Conservation (phyloP, 2,888 invertebrate genomes). For the Parnassius orleans region DNA sequence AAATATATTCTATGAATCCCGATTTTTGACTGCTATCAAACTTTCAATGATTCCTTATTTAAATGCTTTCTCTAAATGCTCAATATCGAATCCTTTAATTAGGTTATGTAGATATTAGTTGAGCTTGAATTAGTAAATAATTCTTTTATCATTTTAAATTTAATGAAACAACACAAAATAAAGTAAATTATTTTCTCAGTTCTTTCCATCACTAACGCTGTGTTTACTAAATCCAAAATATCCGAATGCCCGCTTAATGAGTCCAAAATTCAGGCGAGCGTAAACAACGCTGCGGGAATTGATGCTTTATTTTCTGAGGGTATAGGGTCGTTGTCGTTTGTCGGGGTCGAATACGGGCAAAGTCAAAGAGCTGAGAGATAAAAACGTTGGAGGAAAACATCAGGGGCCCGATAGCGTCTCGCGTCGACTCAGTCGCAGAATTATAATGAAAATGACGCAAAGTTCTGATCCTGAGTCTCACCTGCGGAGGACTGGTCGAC, state of each 20-base stretch:
- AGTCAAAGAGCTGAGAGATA: conserved; percentile 77
- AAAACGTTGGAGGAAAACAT: conserved; percentile 71
- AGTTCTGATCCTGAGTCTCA: conserved; percentile 16
- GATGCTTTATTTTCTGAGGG: conserved; percentile 38
- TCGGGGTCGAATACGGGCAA: conserved; percentile 56
- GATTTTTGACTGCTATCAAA: conserved; percentile 8
- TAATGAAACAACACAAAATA: conserved; percentile 15
- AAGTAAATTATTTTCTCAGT: conserved; percentile 43
- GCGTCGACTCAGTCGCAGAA: conserved; percentile 33
- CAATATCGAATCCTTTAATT: too few species aligned
- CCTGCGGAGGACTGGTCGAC: background rate
- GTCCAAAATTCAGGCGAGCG: conserved; percentile 61
- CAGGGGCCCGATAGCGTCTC: conserved; percentile 32
- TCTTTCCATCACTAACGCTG: conserved; percentile 52
- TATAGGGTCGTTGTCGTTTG: conserved; percentile 54
- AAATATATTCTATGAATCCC: background rate
- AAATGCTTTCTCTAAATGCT: too few species aligned
- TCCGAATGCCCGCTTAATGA: conserved; percentile 68
- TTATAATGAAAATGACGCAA: conserved; percentile 35
- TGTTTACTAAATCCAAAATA: conserved; percentile 72
- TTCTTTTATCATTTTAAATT: background rate
- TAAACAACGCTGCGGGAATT: conserved; percentile 38
- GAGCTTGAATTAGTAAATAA: too few species aligned
- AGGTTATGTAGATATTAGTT: too few species aligned
- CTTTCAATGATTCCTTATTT: too few species aligned